A percentile compares a stretch with the other conserved stretches of the same genome.
These are phyloP conservation scores for Microctenopoma stevenorrisi DNA, from an alignment of 2,797 vertebrate genomes.

Conservation along the genomic window DNA sequence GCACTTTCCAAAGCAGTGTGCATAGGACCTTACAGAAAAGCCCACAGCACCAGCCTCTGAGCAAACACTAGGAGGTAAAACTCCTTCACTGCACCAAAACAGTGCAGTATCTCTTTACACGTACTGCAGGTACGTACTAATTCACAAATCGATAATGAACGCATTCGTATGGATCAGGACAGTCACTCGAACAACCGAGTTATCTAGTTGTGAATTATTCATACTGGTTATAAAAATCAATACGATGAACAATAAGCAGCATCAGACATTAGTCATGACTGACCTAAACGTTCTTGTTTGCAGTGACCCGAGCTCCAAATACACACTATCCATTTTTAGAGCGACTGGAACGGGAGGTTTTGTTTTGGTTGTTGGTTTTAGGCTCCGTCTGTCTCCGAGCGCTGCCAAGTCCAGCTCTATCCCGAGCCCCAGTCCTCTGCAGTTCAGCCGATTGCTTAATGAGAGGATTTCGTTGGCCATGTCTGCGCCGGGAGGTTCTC, in stretches of 20 bases:
- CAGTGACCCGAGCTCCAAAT: neutral
- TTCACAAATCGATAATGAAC: too few relatives aligned
- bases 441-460: slow-evolving; percentile 31
- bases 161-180: too few relatives aligned
- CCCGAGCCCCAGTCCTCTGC: neutral
- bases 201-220: too few relatives aligned
- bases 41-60: too few relatives aligned
- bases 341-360: slow-evolving; percentile 10
- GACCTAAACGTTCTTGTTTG: neutral
- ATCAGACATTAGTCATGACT: neutral
- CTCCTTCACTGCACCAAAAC: too few relatives aligned
- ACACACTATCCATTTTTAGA: slow-evolving; percentile 5
- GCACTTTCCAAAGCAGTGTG: too few relatives aligned
- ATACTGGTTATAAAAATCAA: too few relatives aligned
- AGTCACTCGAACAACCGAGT: too few relatives aligned
- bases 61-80: too few relatives aligned
- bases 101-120: too few relatives aligned
- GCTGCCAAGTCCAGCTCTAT: slow-evolving; percentile 16
- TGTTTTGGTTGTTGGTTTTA: slow-evolving; percentile 9
- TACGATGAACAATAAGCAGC: neutral
- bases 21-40: too few relatives aligned
- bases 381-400: slow-evolving; percentile 10
- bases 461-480: slow-evolving; percentile 25
- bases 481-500: neutral
- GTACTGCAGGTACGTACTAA: too few relatives aligned